phyloP scores from a whole-genome alignment of 2,113 vertebrate genomes.

The Plestiodon gilberti region DNA sequence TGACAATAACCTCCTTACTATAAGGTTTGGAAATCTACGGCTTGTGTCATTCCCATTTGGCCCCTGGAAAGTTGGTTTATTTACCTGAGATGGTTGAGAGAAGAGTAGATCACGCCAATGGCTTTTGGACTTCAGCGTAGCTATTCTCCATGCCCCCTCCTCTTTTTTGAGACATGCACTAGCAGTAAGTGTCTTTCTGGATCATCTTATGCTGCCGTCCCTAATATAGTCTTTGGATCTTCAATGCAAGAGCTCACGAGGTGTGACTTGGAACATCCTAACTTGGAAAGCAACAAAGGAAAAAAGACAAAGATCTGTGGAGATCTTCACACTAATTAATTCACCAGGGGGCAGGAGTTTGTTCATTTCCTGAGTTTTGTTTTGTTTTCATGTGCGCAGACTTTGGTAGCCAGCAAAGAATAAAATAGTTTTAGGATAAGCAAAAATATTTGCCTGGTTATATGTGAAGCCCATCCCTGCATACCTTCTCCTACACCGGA shows the following conservation, averaged over 20 bases:
- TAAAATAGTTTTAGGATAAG: neutral
- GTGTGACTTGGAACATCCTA: neutral
- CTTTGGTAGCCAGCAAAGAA: neutral
- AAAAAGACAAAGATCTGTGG: neutral
- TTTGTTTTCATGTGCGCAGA: neutral
- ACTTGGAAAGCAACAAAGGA: neutral
- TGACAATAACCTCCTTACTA: neutral
- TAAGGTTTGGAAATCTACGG: neutral
- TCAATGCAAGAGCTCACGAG: no score
- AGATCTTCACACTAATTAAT: neutral
- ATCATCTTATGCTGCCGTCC: neutral
- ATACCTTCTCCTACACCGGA: no score
- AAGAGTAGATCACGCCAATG: neutral
- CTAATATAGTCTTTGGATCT: neutral
- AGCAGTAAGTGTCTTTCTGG: neutral
- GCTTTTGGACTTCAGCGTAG: neutral
- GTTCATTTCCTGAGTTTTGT: no score
- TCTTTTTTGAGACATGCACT: neutral
- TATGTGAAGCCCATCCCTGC: no score
- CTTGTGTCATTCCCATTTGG: no score
- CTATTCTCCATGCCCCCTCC: no score
- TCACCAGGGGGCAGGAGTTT: neutral
- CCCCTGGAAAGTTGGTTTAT: neutral
- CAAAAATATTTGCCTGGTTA: neutral
- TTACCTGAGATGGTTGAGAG: neutral